These are phyloP conservation scores for Zele albiditarsus DNA, from an alignment of 2,888 invertebrate species.

Conservation along the genomic window DNA sequence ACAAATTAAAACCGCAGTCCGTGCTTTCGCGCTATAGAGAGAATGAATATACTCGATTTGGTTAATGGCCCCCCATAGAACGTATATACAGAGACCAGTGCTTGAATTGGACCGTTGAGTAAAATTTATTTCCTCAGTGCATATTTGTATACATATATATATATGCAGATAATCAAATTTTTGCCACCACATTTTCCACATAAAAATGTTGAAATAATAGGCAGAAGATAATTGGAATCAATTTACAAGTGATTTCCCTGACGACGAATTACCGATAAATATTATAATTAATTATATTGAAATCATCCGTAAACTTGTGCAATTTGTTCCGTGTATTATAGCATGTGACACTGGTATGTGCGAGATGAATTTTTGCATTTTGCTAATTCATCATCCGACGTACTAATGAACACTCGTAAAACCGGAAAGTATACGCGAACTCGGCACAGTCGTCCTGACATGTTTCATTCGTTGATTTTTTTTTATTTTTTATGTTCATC, in stretches of 20 bases:
- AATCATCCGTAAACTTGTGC: neutral
- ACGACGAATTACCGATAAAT: neutral
- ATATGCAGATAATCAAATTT: neutral
- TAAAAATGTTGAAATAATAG: neutral
- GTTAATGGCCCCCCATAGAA: slow-evolving; percentile 30
- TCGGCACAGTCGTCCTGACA: slow-evolving; percentile 32
- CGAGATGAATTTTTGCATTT: slow-evolving; percentile 2
- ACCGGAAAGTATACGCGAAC: slow-evolving; percentile 41
- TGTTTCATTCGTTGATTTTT: slow-evolving; percentile 18
- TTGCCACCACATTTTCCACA: neutral
- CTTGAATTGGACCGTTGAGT: slow-evolving; percentile 32
- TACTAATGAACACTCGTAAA: slow-evolving; percentile 26
- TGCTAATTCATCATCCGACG: slow-evolving; percentile 28
- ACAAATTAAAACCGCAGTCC: slow-evolving; percentile 44
- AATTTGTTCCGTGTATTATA: neutral
- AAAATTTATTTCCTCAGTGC: slow-evolving; percentile 11
- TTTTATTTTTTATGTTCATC: slow-evolving; percentile 35
- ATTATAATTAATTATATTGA: neutral
- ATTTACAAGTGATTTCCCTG: neutral
- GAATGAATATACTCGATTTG: slow-evolving; percentile 38
- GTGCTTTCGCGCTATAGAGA: slow-evolving; percentile 33
- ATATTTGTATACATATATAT: neutral
- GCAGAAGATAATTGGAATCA: neutral
- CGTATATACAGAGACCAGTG: neutral
- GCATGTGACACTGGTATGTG: neutral